A percentile compares a stretch with the other conserved stretches of the same genome.
These are phyloP conservation scores for Ochotona princeps DNA, from an alignment of 2,113 vertebrate species.

Conservation along the genomic window DNA sequence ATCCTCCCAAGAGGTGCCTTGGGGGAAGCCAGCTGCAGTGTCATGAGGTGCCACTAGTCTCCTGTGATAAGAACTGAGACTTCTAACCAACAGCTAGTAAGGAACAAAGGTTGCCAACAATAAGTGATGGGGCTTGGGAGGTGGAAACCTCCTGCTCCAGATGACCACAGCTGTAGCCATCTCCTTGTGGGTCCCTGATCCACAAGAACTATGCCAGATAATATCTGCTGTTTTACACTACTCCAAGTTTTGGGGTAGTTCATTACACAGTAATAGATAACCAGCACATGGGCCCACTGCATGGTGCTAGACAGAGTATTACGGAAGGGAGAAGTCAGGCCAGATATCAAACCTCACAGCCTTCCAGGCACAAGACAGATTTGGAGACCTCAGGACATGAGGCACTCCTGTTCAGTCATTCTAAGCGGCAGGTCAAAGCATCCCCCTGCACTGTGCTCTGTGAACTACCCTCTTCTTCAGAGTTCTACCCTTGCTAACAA, in stretches of 20 bases:
- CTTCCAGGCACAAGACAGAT: background rate
- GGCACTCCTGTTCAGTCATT: background rate
- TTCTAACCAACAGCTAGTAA: background rate
- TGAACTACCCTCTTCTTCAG: background rate
- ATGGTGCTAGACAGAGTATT: background rate
- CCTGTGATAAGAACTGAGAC: background rate
- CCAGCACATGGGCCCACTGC: background rate
- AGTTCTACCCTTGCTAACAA: background rate
- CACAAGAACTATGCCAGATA: background rate
- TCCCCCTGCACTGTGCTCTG: rapidly evolving
- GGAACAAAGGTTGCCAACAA: background rate
- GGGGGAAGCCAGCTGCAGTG: background rate
- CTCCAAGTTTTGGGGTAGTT: background rate
- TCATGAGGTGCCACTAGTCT: background rate
- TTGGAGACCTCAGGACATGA: background rate
- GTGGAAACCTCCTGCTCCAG: background rate
- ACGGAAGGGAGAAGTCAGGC: background rate
- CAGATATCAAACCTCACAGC: background rate
- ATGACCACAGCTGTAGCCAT: background rate
- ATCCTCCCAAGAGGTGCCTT: background rate
- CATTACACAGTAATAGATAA: background rate
- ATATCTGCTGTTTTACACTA: background rate
- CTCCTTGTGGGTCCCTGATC: background rate
- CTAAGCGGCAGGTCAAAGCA: background rate
- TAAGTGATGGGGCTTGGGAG: background rate